Evolutionary conservation across 1,140 invertebrate species (phyloP).

Genomic region (Sitobion miscanthi): DNA sequence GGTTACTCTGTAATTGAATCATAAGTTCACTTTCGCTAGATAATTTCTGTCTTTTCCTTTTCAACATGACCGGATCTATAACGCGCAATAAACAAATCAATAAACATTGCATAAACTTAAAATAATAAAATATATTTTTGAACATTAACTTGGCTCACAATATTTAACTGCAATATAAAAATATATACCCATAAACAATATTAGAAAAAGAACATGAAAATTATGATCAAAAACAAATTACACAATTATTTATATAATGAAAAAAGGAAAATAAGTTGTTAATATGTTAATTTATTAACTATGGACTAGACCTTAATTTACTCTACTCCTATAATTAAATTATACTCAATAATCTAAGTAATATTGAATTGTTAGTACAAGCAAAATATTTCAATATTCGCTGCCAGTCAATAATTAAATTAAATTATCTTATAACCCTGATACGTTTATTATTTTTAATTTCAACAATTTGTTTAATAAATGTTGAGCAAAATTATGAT

Average conservation of each 20-base stretch:
- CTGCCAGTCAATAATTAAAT: slow-evolving; percentile 44
- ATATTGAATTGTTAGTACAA: slow-evolving; percentile 48
- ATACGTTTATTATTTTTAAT: slow-evolving; percentile 26
- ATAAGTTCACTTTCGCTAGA: slow-evolving; percentile 66
- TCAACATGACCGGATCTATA: slow-evolving; percentile 66
- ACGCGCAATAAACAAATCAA: slow-evolving; percentile 60
- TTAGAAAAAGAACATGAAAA: slow-evolving; percentile 32
- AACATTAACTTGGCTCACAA: slow-evolving; percentile 58
- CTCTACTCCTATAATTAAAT: slow-evolving; percentile 31
- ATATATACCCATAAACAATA: slow-evolving; percentile 37
- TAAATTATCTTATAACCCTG: slow-evolving; percentile 41
- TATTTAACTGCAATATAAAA: slow-evolving; percentile 56
- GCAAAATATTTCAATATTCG: slow-evolving; percentile 16
- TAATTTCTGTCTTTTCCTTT: slow-evolving; percentile 70
- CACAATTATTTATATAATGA: slow-evolving; percentile 40
- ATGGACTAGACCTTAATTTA: slow-evolving; percentile 40
- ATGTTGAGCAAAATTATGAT: slow-evolving; percentile 34
- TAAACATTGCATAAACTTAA: slow-evolving; percentile 62
- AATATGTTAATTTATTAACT: slow-evolving; percentile 11
- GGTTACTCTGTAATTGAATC: slow-evolving; percentile 65
- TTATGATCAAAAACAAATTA: slow-evolving; percentile 25
- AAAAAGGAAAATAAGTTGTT: slow-evolving; percentile 37
- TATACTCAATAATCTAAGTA: background rate
- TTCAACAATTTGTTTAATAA: slow-evolving; percentile 33
- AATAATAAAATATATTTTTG: slow-evolving; percentile 62